phyloP scores from a whole-genome alignment of 1,140 invertebrate species.

The Hormaphis cornu region DNA sequence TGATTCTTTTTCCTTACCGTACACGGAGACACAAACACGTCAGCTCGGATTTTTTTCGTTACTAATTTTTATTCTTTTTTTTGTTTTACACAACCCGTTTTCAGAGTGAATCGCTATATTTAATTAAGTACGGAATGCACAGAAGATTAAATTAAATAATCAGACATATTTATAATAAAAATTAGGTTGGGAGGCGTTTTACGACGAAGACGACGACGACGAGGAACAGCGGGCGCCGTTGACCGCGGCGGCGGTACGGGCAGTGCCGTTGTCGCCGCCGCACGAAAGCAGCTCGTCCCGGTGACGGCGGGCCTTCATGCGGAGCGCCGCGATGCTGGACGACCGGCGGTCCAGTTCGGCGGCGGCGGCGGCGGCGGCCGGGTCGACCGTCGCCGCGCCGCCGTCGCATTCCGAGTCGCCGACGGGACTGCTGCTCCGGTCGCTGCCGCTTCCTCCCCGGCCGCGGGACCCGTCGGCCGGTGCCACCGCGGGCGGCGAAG shows the following conservation, averaged over 20 bases:
- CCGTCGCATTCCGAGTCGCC: constrained; percentile 40
- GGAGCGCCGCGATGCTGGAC: constrained; percentile 79
- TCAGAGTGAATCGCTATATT: too few relatives aligned
- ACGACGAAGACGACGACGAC: too few relatives aligned
- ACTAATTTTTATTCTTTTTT: too few relatives aligned
- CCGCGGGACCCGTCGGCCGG: constrained; percentile 45
- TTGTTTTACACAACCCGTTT: too few relatives aligned
- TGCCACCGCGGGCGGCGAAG: not conserved
- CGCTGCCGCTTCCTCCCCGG: constrained; percentile 52
- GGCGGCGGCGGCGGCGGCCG: constrained; percentile 40
- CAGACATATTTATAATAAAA: too few relatives aligned
- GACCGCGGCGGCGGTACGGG: not conserved
- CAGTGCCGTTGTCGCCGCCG: not conserved
- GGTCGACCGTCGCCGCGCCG: constrained; percentile 40
- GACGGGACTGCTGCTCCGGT: not conserved
- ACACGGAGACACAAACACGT: too few relatives aligned
- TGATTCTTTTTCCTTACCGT: too few relatives aligned
- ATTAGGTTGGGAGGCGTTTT: too few relatives aligned
- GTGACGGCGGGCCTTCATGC: constrained; percentile 85
- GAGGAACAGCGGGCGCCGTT: not conserved
- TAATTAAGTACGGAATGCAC: too few relatives aligned
- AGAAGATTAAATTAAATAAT: too few relatives aligned
- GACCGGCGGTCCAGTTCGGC: constrained; percentile 67
- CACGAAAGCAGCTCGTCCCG: constrained; percentile 52
- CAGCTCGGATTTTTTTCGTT: too few relatives aligned